Evolutionary conservation across 2,113 vertebrate species (phyloP), one percentile per base, ranked within the genome.

Genomic region (Sylvietta virens): DNA sequence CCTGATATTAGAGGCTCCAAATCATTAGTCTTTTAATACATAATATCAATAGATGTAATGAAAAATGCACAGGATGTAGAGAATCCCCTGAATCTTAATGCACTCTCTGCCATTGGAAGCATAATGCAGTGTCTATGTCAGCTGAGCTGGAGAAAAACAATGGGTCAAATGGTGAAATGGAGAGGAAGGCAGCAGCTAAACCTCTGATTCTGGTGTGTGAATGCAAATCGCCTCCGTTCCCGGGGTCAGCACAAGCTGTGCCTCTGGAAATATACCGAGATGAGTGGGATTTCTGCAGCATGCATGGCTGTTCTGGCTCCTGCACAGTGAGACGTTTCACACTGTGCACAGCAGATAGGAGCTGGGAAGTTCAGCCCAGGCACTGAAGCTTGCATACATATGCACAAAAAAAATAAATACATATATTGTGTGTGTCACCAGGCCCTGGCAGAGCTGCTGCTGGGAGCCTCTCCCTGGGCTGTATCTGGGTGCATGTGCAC

Each of bases 21-120:
- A 89, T 83, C 90, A 96, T 97, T 96, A 94, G 87, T 96, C 84
- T 96, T 96, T 94, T 96, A 95, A 95, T 76, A 88, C 62, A 89
- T 94, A 94, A 80, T 89, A 96, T 96, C 96, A 97, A 94, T 96
- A 95, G 76, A 72, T 77, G 37, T 88, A 91, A 96, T 94, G 93
- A 96, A 96, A 97, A 96, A 81, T 89, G 77, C 1, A 57, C 81
- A 92, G 65, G 60, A 86, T 76, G 53, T 72, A 93, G 50, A 95
- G 53, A 95, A 64, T 88, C 61, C 27, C 48, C 65, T 83, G 93
- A 95, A 96, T 91, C 48, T 86, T 97, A 96, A 96, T 94, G 81
- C 73, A 71, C 48, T 84, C 45, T 87, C 86, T 69, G 72, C 69
- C 9, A 5, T 15, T 17, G 44, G 65, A 94, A 92, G 66, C 53